phyloP scores from a whole-genome alignment of 2,113 vertebrate genomes.

The Actenoides hombroni region DNA sequence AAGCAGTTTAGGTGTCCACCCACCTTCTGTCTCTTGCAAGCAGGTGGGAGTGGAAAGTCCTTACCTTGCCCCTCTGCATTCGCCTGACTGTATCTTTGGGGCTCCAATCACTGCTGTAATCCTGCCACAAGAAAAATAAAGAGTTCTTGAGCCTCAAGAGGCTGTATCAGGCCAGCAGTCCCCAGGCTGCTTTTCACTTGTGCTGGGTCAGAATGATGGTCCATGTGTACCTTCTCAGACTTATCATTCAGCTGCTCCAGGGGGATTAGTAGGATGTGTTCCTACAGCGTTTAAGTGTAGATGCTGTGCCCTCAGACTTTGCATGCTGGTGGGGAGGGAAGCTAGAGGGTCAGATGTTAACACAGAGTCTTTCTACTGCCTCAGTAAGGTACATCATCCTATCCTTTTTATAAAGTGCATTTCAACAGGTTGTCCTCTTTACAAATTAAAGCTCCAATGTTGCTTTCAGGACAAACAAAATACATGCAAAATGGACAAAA shows the following conservation, averaged over 20 bases:
- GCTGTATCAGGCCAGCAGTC: background rate
- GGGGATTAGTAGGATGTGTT: background rate
- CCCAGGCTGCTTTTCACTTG: background rate
- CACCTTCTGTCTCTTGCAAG: background rate
- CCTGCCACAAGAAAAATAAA: conserved; percentile 75
- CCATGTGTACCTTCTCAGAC: background rate
- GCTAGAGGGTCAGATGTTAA: background rate
- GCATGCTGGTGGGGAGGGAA: background rate
- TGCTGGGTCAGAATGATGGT: background rate
- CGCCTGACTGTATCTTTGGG: conserved; percentile 84
- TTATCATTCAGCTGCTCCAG: background rate
- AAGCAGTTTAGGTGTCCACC: background rate
- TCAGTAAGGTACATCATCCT: background rate
- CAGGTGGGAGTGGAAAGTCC: background rate
- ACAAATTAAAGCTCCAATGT: background rate
- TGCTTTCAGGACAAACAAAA: conserved; percentile 9
- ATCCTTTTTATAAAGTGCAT: background rate
- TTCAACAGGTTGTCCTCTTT: background rate
- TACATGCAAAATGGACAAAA: background rate
- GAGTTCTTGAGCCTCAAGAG: background rate
- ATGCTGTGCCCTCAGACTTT: background rate
- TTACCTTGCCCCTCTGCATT: conserved; percentile 91
- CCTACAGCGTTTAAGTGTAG: background rate
- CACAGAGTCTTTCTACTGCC: background rate
- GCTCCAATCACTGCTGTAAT: conserved; percentile 87